These are phyloP conservation scores for Stenoptilia bipunctidactyla DNA, from an alignment of 2,888 invertebrate genomes.

Conservation along the genomic window DNA sequence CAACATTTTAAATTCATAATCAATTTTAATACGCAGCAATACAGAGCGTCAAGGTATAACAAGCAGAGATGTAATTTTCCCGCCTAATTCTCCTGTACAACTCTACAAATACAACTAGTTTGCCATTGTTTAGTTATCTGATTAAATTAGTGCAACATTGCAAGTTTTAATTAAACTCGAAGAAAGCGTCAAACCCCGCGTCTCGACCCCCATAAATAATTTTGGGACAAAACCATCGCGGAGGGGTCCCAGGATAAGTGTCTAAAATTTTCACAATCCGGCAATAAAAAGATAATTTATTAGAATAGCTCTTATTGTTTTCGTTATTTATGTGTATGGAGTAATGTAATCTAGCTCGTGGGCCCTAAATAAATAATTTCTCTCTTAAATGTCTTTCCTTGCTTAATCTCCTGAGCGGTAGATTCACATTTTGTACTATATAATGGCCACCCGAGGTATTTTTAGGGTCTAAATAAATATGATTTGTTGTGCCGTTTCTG, in stretches of 20 bases:
- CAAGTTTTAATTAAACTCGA: constrained; percentile 65
- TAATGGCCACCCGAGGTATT: constrained; percentile 70
- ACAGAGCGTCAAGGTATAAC: no score
- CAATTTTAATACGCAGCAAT: no score
- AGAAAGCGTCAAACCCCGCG: no score
- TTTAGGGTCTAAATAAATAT: constrained; percentile 71
- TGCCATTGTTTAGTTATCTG: no score
- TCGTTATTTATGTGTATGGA: constrained; percentile 71
- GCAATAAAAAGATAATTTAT: constrained; percentile 73
- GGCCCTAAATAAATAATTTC: constrained; percentile 70
- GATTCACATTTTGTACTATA: constrained; percentile 50
- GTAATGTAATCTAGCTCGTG: constrained; percentile 69
- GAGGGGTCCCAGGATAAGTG: constrained; percentile 59
- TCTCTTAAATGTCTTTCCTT: constrained; percentile 70
- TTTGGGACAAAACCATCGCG: constrained; percentile 55
- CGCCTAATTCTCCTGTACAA: no score
- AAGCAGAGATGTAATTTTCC: no score
- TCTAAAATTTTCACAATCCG: constrained; percentile 72
- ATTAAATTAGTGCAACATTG: constrained; percentile 8
- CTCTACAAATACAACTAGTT: no score
- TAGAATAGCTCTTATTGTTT: constrained; percentile 72
- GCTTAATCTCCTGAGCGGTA: constrained; percentile 64
- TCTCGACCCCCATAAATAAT: constrained; percentile 66
- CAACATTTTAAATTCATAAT: no score
- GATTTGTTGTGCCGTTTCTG: constrained; percentile 65